Conservation (phyloP, 2,797 vertebrate species). For the Austrolebias charrua region DNA sequence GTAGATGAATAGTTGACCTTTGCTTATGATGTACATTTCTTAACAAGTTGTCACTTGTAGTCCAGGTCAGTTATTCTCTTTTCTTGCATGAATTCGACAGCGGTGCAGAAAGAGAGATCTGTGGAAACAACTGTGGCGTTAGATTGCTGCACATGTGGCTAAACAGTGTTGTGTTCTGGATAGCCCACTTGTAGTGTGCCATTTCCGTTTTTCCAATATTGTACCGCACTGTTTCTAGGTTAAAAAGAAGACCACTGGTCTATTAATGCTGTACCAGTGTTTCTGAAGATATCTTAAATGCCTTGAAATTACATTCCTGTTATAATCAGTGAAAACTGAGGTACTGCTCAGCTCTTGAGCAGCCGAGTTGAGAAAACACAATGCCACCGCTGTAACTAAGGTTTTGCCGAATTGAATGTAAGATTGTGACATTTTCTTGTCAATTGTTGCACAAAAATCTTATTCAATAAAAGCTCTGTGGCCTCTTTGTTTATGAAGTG, state of each 20-base stretch:
- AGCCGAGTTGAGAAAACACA: slow-evolving; percentile 35
- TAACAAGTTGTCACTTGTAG: slow-evolving; percentile 63
- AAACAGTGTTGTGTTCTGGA: slow-evolving; percentile 59
- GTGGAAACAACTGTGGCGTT: slow-evolving; percentile 44
- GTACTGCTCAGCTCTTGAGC: slow-evolving; percentile 31
- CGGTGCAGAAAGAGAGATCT: slow-evolving; percentile 58
- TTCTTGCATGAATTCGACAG: slow-evolving; percentile 66
- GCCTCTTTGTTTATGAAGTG: slow-evolving; percentile 58
- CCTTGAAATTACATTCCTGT: slow-evolving; percentile 71
- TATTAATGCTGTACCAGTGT: slow-evolving; percentile 44
- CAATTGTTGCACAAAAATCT: slow-evolving; percentile 65
- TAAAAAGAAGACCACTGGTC: slow-evolving; percentile 62
- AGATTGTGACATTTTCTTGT: slow-evolving; percentile 66
- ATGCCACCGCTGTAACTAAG: slow-evolving; percentile 59
- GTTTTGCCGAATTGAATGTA: slow-evolving; percentile 66
- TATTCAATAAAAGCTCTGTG: slow-evolving; percentile 74
- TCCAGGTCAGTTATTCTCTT: slow-evolving; percentile 61
- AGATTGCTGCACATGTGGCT: slow-evolving; percentile 60
- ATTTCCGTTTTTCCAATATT: slow-evolving; percentile 47
- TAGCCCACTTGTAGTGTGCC: slow-evolving; percentile 70
- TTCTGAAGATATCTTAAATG: slow-evolving; percentile 60
- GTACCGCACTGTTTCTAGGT: slow-evolving; percentile 61
- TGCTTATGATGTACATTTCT: slow-evolving; percentile 37
- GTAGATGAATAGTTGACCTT: slow-evolving; percentile 57
- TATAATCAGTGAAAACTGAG: slow-evolving; percentile 51